Base-by-base conservation (phyloP, 1,140 invertebrate species). In the Asobara japonica region DNA sequence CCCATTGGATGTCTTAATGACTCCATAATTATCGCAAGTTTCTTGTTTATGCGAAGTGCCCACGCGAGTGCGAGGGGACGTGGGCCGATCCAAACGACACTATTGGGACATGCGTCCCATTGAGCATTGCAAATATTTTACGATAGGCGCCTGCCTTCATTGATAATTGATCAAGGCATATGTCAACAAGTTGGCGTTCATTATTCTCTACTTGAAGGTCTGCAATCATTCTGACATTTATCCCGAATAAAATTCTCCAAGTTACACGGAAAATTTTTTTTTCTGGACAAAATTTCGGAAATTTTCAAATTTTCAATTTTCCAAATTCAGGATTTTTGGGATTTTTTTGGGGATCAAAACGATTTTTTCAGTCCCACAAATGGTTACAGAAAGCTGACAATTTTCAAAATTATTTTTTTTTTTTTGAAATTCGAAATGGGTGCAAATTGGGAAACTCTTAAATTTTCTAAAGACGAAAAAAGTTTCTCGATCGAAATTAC, bases 21-120 rank as follows among this genome's bases (percentile, higher is more conserved):
- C 70, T 66, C 70, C 30, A 72, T 72, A 72, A 72, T 72, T 72
- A 72, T 72, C 41, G 30, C 51, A 56, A 31, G 60, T 72, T 72
- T 66, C 69, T 71, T 65, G 62, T 33, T 72, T 72, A 72, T 72
- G 30, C 41, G 27, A 18, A 36, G 30, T 25, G 20, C 18, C 45
- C 33, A 16, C 38, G 18, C 29, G 5, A 27, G 7, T 56, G 11
- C 25, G 51, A 6, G 6, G 6, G 13, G 7, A 61, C 62, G 30
- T 61, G 41, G 60, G 68, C 51, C 51, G 51, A 25, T 56, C 18
- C 22, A 56, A 41, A 68, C 4, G 41, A 22, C 38, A 45, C 2
- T 20, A 56, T 56, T 16, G 56, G 33, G 56, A 29, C 13, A 61
- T 25, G 20, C 18, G 65, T 48, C 31, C 65, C n/a, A 36, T 36